Evolutionary conservation across 2,888 invertebrate genomes (phyloP).

Genomic region (Cerceris ruficornis): DNA sequence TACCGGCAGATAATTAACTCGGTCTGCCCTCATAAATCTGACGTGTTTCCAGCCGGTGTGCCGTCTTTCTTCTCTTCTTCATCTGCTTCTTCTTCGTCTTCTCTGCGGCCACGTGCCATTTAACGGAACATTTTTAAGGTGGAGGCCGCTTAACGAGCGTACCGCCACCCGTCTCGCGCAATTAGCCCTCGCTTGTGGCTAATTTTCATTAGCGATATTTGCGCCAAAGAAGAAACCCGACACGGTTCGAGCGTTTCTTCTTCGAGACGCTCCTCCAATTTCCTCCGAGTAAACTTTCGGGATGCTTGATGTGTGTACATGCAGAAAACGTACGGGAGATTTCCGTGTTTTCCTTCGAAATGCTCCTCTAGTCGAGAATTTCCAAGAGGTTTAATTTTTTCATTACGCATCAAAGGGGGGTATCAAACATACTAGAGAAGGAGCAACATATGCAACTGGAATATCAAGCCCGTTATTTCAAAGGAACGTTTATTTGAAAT

Average conservation of each 20-base stretch:
- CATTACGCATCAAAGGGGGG: no score
- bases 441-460: no score
- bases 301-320: no score
- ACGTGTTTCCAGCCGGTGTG: slow-evolving; percentile 52
- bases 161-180: slow-evolving; percentile 47
- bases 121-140: slow-evolving; percentile 64
- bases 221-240: slow-evolving; percentile 21
- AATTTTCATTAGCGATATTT: slow-evolving; percentile 61
- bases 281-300: no score
- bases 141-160: slow-evolving; percentile 54
- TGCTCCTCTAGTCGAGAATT: no score
- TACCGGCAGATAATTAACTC: slow-evolving; percentile 67
- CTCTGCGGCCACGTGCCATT: slow-evolving; percentile 58
- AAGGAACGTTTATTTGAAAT: no score
- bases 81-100: neutral
- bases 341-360: no score
- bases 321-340: no score
- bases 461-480: no score
- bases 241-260: slow-evolving; percentile 18
- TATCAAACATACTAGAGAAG: no score
- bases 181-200: slow-evolving; percentile 57
- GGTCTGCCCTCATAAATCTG: slow-evolving; percentile 65
- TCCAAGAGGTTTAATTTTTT: no score
- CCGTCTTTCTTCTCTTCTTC: slow-evolving; percentile 15
- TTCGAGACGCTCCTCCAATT: neutral